These are phyloP conservation scores for Mobula hypostoma DNA, from an alignment of 2,113 vertebrate genomes.

Conservation along the genomic window DNA sequence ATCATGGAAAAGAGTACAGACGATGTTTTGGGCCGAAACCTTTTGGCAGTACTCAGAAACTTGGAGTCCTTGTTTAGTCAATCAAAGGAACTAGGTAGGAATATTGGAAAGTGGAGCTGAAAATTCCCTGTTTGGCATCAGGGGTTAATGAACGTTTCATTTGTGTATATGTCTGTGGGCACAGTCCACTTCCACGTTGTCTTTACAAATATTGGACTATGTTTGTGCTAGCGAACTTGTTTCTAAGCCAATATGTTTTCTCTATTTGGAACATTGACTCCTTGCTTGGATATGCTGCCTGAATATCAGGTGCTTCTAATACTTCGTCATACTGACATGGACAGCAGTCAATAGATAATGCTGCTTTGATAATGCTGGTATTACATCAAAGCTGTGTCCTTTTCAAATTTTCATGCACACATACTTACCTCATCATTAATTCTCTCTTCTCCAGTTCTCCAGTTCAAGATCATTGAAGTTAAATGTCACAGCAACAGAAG, in stretches of 20 bases:
- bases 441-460: background rate
- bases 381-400: background rate
- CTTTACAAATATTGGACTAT: background rate
- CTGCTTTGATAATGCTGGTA: no score
- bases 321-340: no score
- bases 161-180: background rate
- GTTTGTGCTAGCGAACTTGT: background rate
- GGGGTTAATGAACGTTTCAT: background rate
- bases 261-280: background rate
- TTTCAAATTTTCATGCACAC: background rate
- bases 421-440: background rate
- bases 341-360: no score
- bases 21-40: no score
- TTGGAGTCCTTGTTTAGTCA: no score
- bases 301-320: background rate
- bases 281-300: background rate
- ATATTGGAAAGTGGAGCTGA: no score
- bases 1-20: no score
- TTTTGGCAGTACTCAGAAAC: no score
- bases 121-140: background rate
- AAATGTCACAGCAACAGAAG: background rate
- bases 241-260: background rate
- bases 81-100: no score
- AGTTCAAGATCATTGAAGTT: background rate
- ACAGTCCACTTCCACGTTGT: constrained; percentile 34